phyloP scores from a whole-genome alignment of 2,888 invertebrate species.

The Pyrrhia umbra region DNA sequence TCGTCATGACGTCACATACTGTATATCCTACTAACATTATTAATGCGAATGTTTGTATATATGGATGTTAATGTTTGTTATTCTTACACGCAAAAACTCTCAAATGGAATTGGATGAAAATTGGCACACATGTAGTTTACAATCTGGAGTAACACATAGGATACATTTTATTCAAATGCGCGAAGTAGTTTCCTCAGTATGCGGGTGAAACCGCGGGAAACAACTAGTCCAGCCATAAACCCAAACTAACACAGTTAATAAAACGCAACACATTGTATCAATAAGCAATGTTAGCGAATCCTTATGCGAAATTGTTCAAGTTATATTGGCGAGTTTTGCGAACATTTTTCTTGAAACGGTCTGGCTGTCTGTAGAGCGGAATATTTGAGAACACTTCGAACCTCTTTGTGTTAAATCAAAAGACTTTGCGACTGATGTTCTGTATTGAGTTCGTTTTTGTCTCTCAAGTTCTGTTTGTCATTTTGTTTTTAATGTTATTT shows the following conservation, averaged over 20 bases:
- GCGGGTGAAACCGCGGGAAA: too few species aligned
- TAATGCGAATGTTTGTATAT: too few species aligned
- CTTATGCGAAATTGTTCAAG: conserved; percentile 30
- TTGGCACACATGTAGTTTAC: too few species aligned
- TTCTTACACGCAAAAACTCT: too few species aligned
- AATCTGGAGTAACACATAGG: too few species aligned
- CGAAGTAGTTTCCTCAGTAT: too few species aligned
- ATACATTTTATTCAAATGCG: too few species aligned
- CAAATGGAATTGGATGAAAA: too few species aligned
- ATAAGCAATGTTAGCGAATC: conserved; percentile 45
- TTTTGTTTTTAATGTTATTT: conserved; percentile 21
- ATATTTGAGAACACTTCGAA: conserved; percentile 31
- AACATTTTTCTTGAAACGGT: conserved; percentile 34
- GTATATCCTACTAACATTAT: too few species aligned
- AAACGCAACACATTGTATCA: conserved; percentile 29
- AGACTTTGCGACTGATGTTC: conserved; percentile 24
- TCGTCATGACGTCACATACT: too few species aligned
- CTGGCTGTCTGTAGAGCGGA: conserved; percentile 13
- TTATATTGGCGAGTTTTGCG: conserved; percentile 37
- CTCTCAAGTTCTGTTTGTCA: neutral
- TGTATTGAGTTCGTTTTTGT: conserved; percentile 19
- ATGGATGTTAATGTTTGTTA: too few species aligned
- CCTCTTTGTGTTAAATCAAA: conserved; percentile 43
- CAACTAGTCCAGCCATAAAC: too few species aligned
- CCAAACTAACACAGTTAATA: conserved; percentile 16